Base-by-base conservation (phyloP, 2,113 vertebrate species). In the Macquaria australasica region DNA sequence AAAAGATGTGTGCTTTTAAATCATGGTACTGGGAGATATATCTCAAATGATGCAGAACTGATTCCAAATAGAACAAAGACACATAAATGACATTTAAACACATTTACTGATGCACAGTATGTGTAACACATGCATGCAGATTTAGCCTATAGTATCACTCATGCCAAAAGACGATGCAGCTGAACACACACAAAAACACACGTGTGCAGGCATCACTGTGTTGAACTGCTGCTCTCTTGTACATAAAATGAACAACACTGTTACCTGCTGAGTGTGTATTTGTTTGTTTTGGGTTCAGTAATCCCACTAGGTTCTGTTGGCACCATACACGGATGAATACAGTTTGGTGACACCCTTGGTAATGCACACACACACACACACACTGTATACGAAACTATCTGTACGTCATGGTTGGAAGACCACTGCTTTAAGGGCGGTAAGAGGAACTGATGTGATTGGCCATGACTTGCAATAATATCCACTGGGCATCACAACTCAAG, bases 241-340 rank as follows among this genome's bases (percentile, higher is more conserved):
- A 50, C 41, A 62, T 39, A n/a, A 69, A 37, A 45, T 50, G 0
- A 25, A 60, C 21, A 28, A 16, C 8, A 8, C 28, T 41, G 25
- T 48, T 39, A 31, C 43, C 28, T 25, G 41, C 41, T 25, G 31
- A 53, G 31, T 53, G n/a, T 73, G n/a, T 37, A 58, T 78, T 45
- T 78, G 18, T 77, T 53, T 80, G 60, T 69, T 73, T 48, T 76
- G 66, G 58, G 23, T 71, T n/a, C 41, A 59, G 11, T 39, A 31
- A 71, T 58, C 5, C 37, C 8, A 73, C 39, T 18, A 3, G 34
- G 8, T 20, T 18, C 10, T 81, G 63, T 68, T 83, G 55, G 58
- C 70, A 48, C 21, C 10, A 41, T 77, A 39, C 73, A 71, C 51
- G 9, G 39, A 63, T 77, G 31, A 76, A 55, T 50, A 51, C 39